Evolutionary conservation across 2,797 vertebrate species (phyloP).

Genomic region (Phoeniculus purpureus): DNA sequence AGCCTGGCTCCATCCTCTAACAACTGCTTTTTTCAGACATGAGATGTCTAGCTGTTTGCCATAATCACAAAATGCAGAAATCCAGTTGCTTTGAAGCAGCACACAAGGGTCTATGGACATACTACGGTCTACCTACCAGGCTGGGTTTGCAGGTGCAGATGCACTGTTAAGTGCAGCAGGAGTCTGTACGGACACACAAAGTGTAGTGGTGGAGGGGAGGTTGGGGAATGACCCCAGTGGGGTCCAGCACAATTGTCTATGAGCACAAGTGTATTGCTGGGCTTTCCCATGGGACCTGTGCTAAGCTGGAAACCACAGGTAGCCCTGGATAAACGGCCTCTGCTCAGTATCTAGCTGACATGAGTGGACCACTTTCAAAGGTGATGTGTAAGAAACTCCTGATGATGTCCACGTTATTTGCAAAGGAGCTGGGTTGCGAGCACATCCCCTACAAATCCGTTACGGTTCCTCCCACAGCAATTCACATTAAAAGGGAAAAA

Average conservation of each 20-base stretch:
- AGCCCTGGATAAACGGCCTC: not conserved
- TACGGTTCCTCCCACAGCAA: not conserved
- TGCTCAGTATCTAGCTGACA: not conserved
- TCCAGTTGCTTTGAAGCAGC: not conserved
- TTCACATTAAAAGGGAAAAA: not conserved
- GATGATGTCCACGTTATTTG: not conserved
- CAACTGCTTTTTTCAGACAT: not conserved
- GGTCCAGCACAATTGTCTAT: fast-evolving
- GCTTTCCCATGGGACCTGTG: not conserved
- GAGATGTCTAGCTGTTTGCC: not conserved
- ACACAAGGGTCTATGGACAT: not conserved
- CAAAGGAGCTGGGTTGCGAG: not conserved
- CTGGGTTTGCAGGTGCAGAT: not conserved
- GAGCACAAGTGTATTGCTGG: not conserved
- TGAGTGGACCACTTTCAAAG: not conserved
- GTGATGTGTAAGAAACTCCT: not conserved
- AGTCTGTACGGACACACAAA: not conserved
- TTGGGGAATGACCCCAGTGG: fast-evolving
- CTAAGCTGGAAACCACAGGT: not conserved
- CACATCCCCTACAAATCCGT: not conserved
- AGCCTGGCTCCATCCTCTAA: not conserved
- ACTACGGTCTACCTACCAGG: not conserved
- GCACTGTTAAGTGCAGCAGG: not conserved
- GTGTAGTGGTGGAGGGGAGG: not conserved
- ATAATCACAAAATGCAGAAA: not conserved